These are phyloP conservation scores for Arnoldichthys spilopterus DNA, from an alignment of 2,797 vertebrate species.

Conservation along the genomic window DNA sequence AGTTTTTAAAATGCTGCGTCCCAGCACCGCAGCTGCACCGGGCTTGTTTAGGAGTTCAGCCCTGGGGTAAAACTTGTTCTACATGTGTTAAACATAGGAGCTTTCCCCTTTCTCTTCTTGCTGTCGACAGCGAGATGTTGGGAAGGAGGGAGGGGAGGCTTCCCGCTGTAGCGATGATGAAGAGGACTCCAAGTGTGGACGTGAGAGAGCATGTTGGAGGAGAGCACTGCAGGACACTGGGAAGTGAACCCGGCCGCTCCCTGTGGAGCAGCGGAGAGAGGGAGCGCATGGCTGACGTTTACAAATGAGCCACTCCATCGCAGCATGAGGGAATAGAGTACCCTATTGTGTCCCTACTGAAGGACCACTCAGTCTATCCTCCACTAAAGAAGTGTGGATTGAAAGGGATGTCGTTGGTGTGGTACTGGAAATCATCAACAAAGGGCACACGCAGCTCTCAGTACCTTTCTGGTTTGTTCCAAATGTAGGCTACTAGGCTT, in stretches of 20 bases:
- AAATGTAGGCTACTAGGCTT: conserved; percentile 35
- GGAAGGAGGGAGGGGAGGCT: conserved; percentile 49
- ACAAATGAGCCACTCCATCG: conserved; percentile 58
- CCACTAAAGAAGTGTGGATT: conserved; percentile 41
- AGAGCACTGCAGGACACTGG: conserved; percentile 66
- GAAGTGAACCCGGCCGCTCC: conserved; percentile 73
- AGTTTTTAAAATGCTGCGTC: not conserved
- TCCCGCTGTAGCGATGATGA: conserved; percentile 76
- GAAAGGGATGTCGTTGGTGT: conserved; percentile 33
- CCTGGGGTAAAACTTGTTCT: not conserved
- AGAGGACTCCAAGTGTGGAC: conserved; percentile 67
- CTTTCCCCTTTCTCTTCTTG: not conserved
- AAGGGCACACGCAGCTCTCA: conserved; percentile 34
- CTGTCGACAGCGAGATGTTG: conserved; percentile 34
- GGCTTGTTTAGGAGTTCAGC: not conserved
- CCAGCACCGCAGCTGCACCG: not conserved
- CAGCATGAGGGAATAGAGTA: conserved; percentile 56
- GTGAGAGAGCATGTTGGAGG: conserved; percentile 70
- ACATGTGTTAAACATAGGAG: not conserved
- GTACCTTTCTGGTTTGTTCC: conserved; percentile 33
- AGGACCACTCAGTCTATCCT: conserved; percentile 47
- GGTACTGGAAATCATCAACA: conserved; percentile 35
- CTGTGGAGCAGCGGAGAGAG: conserved; percentile 54
- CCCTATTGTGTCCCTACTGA: conserved; percentile 55
- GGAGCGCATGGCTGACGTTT: conserved; percentile 50